Conservation (phyloP, 1,140 invertebrate species). For the Aleiodes sp. region DNA sequence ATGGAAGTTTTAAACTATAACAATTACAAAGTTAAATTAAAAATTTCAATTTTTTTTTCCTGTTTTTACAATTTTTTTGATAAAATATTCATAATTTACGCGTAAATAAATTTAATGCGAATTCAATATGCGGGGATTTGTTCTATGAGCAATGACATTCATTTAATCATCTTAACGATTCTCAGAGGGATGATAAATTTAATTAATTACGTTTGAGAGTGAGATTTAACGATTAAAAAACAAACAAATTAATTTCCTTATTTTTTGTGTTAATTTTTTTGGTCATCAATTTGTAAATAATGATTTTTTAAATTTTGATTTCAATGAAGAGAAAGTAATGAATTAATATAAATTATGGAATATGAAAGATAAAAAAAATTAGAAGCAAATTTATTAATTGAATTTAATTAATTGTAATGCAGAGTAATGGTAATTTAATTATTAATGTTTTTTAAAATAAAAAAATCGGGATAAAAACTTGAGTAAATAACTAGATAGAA, state of each 20-base stretch:
- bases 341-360: not conserved
- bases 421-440: not conserved
- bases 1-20: constrained; percentile 34
- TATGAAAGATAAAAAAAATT: not conserved
- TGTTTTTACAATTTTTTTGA: no score
- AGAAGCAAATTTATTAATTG: constrained; percentile 1
- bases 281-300: constrained; percentile 20
- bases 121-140: constrained; percentile 38
- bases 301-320: not conserved
- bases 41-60: constrained; percentile 37
- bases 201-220: not conserved
- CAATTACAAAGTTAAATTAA: constrained; percentile 32
- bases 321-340: not conserved
- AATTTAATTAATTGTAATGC: constrained; percentile 12
- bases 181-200: constrained; percentile 47
- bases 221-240: constrained; percentile 31
- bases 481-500: not conserved
- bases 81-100: no score
- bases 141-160: constrained; percentile 49
- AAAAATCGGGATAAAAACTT: not conserved
- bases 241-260: constrained; percentile 35
- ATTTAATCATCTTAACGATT: constrained; percentile 55
- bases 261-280: constrained; percentile 19
- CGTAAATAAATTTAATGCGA: no score
- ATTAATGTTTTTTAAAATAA: constrained; percentile 4